Evolutionary conservation across 2,113 vertebrate species (phyloP), one percentile per base, ranked within the genome.

Genomic region (Gila orcuttii): DNA sequence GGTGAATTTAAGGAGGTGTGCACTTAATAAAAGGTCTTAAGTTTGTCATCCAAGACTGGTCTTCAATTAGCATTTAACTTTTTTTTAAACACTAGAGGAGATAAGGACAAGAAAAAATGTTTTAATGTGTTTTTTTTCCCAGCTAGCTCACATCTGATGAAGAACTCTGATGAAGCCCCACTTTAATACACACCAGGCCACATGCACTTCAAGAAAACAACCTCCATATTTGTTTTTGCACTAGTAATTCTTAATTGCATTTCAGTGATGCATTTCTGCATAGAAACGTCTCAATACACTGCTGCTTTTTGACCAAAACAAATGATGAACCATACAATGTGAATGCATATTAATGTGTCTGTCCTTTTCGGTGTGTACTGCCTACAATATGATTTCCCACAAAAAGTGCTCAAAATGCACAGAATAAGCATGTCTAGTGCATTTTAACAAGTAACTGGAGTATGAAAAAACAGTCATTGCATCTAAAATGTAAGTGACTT

Each of bases 11-110:
- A 28, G 15, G 59, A 85, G 59, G 9, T 59, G 52, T 73, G 21
- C n/a, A 39, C 42, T 47, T 86, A 45, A 80, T 71, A 85, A 82
- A 69, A 23, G 74, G 74, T 77, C 62, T 88, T 64, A 82, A 28
- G n/a, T 60, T n/a, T 45, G 78, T 62, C 36, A 45, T 81, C 39
- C 39, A 81, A 81, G 17, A 62, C 79, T 62, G 62, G 59, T 64
- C 36, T 80, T 69, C 52, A 82, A 45, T 52, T 42, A 81, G 23
- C 23, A 25, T 84, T 73, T 52, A 28, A 76, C 39, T 42, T 42
- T 73, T 36, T 50, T 60, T 55, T 25, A 64, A 78, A 85, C 79
- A 79, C 68, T 71, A 66, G 31, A 6, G 82, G 45, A 69, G 39
- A 84, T 21, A 45, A 55, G 4, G 1, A 39, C 21, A 47, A 50